These are phyloP conservation scores for Pteromalus puparum DNA, from an alignment of 1,140 invertebrate genomes.

Conservation along the genomic window DNA sequence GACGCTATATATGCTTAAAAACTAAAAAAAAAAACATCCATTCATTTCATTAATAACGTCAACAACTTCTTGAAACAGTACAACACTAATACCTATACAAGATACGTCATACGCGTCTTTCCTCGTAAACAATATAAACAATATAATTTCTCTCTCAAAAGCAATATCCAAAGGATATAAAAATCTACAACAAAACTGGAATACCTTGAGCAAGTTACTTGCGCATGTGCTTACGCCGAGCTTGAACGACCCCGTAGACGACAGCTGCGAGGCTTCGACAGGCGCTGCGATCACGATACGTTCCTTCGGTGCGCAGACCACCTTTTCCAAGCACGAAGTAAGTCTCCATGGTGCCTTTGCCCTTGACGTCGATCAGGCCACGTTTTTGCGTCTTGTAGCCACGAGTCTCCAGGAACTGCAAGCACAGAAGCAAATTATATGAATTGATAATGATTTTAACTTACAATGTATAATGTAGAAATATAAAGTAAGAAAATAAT, in stretches of 20 bases:
- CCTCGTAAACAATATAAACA: too few relatives aligned
- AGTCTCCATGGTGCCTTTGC: constrained; percentile 96
- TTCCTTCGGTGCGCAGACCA: constrained; percentile 71
- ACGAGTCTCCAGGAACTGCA: constrained; percentile 81
- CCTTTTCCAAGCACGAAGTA: constrained; percentile 88
- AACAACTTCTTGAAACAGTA: too few relatives aligned
- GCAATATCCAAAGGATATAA: background rate
- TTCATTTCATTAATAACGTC: too few relatives aligned
- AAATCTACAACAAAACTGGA: background rate
- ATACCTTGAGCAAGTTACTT: background rate
- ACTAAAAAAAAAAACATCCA: too few relatives aligned
- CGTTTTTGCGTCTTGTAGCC: constrained; percentile 86
- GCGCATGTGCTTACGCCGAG: constrained; percentile 73
- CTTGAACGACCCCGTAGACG: constrained; percentile 90
- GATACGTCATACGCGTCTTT: too few relatives aligned
- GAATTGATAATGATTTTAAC: background rate
- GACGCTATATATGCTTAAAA: too few relatives aligned
- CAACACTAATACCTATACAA: too few relatives aligned
- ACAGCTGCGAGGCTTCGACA: constrained; percentile 89
- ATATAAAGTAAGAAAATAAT: too few relatives aligned
- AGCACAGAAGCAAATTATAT: constrained; percentile 40
- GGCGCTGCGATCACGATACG: constrained; percentile 80
- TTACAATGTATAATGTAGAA: too few relatives aligned
- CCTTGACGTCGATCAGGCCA: constrained; percentile 92
- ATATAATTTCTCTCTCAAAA: too few relatives aligned